Conservation (phyloP, 1,140 invertebrate species). For the Yoshiicerus persimilis region DNA sequence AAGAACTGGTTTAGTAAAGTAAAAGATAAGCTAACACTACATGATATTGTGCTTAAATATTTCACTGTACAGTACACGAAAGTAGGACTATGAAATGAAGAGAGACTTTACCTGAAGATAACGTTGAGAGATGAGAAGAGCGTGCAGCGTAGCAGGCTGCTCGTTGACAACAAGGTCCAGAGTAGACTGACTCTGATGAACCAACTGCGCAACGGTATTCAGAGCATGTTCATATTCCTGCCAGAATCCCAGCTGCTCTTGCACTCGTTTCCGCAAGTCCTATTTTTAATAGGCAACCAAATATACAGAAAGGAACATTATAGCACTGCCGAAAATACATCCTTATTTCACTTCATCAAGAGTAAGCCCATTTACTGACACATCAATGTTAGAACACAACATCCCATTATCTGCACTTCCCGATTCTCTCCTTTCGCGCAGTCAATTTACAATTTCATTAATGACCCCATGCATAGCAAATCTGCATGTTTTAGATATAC, state of each 20-base stretch:
- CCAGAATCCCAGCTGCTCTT: slow-evolving; percentile 46
- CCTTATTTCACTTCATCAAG: neutral
- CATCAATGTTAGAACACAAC: neutral
- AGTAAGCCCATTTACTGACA: neutral
- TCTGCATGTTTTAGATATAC: too few species aligned
- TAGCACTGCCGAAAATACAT: neutral
- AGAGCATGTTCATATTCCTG: slow-evolving; percentile 45
- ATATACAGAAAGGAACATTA: neutral
- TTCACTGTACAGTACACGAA: neutral
- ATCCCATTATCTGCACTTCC: neutral
- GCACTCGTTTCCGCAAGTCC: slow-evolving; percentile 45
- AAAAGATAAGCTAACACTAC: neutral
- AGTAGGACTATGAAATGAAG: neutral
- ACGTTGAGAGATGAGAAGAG: slow-evolving; percentile 32
- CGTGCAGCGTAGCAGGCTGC: slow-evolving; percentile 28
- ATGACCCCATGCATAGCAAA: neutral
- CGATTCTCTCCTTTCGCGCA: neutral
- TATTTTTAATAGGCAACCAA: slow-evolving; percentile 6
- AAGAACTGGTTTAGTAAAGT: neutral
- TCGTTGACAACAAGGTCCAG: slow-evolving; percentile 38
- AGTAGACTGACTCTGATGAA: slow-evolving; percentile 38
- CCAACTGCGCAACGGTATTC: slow-evolving; percentile 26
- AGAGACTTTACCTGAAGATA: slow-evolving; percentile 44
- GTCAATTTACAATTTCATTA: neutral
- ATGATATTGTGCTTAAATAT: neutral